Evolutionary conservation across 2,888 invertebrate genomes (phyloP), one percentile per base, ranked within the genome.

Genomic region (Epiblema foenella): DNA sequence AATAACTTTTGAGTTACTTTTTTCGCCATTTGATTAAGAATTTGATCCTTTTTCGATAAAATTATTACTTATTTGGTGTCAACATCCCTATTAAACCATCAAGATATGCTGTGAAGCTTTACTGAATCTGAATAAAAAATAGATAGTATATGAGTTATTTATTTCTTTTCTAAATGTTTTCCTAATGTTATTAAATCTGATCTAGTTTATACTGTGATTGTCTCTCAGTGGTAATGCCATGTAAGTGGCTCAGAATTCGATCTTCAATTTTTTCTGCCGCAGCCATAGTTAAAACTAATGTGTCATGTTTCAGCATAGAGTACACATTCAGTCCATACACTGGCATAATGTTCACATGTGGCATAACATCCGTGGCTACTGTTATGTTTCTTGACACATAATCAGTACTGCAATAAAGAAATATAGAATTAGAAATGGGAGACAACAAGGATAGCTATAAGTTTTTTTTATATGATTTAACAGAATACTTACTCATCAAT

Each of bases 221-320:
- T 75, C 88, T 86, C 20, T 73, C 77, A 15, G 80, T 86, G 78
- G 95, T 95, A 64, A 94, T 91, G 63, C 95, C 94, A 84, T 97
- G 94, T 12, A 97, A 87, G 76, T 96, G 95, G 70, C 89, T 94
- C 15, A 98, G 84, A 74, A 98, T 84, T 82, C 95, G 96, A 63
- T 97, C 95, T 90, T 99, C 98, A 75, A 99, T 95, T 82, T 94
- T 95, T 80, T 98, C 96, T 0, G 97, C 95, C 0, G 99, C 99
- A 57, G 95, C 94, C 75, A 96, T 90, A 0, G 99, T 98, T 2
- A 99, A 86, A 7, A 99, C 96, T 11, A 99, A 90, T 0, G 99
- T 99, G 75, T 98, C 97, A 88, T 99, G 98, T 91, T 99, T 99
- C 74, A 99, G 86, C 97, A 99, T 98, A 46, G 99, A 98, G 90